Conservation (phyloP, 2,888 invertebrate species). For the Phalangium opilio region DNA sequence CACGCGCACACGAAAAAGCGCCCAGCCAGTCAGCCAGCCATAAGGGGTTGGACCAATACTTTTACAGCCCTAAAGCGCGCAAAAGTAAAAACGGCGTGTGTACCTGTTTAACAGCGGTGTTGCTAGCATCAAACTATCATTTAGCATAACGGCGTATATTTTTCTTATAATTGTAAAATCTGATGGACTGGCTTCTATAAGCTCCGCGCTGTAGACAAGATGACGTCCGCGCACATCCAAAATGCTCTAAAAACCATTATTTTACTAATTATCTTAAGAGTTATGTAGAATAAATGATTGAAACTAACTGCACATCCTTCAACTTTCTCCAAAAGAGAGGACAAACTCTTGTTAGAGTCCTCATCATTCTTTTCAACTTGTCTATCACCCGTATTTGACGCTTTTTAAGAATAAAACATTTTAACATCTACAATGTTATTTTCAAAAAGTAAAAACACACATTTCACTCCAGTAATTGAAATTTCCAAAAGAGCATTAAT, state of each 20-base stretch:
- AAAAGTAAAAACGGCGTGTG: not conserved
- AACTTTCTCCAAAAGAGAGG: conserved; percentile 63
- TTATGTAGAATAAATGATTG: not conserved
- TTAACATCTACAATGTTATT: too few relatives aligned
- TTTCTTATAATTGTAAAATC: conserved; percentile 63
- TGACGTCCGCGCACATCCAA: conserved; percentile 57
- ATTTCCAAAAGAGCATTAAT: conserved; percentile 48
- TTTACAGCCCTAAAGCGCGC: not conserved
- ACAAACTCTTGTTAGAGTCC: conserved; percentile 41
- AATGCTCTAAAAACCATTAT: conserved; percentile 42
- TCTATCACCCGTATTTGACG: not conserved
- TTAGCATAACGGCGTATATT: conserved; percentile 81
- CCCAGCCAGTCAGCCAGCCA: not conserved
- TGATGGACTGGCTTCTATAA: conserved; percentile 73
- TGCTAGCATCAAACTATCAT: conserved; percentile 78
- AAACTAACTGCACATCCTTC: conserved; percentile 58
- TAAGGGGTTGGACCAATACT: too few relatives aligned
- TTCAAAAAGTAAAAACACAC: not conserved
- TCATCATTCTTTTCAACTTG: conserved; percentile 26
- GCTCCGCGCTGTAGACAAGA: conserved; percentile 78
- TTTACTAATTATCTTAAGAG: too few relatives aligned
- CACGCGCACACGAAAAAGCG: not conserved
- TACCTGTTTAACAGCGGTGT: conserved; percentile 44
- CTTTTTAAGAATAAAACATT: not conserved
- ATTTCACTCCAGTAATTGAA: conserved; percentile 32